Base-by-base conservation (phyloP, 2,113 vertebrate genomes). In the Notechis scutatus region DNA sequence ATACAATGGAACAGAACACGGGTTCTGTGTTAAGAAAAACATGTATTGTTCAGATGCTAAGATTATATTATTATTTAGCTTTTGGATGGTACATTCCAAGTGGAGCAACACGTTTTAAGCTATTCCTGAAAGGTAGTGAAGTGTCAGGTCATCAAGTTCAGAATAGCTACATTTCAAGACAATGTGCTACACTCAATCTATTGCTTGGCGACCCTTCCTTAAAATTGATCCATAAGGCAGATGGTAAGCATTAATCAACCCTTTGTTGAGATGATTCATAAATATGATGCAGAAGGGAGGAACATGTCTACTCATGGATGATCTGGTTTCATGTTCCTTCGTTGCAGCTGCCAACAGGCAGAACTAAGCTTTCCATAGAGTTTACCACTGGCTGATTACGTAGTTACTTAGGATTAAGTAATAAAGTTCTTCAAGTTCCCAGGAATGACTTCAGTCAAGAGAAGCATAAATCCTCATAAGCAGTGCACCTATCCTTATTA, bases 201-300 rank as follows among this genome's bases (percentile, higher is more conserved):
- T 95, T 95, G 95, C 85, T 87, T 92, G 90, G 94, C 93, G 42
- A 20, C 8, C 18, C 7, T 42, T 24, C 96, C 0, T 93, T 95
- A 94, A 95, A 96, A 97, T 89, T 94, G 93, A 95, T 94, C 94
- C 94, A 92, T 96, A 94, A 94, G 93, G 93, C 95, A 96, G 94
- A 95, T 96, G 95, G 94, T 93, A 96, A 96, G 95, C 94, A 91
- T 97, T 97, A 96, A 96, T 96, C 95, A 96, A 96, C 50, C 91
- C 95, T 59, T 96, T 95, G 96, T 96, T 96, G 94, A 95, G 95
- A 93, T 96, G 96, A 97, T 97, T 97, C 96, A 96, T 96, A 97
- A 96, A 96, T 96, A 96, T 97, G 95, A 97, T 96, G 96, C 95
- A 96, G 93, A 97, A 57, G 95, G 97, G 96, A 96, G 95, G 95